Evolutionary conservation across 2,797 vertebrate species (phyloP), one percentile per base, ranked within the genome.

Genomic region (Hydrocynus forskahlii): DNA sequence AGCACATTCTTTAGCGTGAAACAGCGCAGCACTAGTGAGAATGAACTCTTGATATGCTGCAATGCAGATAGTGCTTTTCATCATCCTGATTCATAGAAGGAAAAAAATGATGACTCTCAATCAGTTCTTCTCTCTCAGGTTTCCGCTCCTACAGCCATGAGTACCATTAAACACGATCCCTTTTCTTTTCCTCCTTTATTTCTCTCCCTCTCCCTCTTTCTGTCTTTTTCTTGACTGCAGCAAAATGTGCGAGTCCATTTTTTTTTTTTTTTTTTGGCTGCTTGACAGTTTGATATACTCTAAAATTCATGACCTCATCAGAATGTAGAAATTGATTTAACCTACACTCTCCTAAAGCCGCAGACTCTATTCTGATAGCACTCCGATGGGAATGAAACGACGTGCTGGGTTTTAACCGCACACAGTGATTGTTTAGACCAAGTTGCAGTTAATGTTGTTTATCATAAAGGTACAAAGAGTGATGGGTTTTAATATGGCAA

Each of bases 261-360:
- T 68, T 84, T 54, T 70, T 35, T 88, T 88, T 84, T 80, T 84
- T 68, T 84, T 54, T 70, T 35, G 38, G n/a, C 75, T 16, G 87
- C 86, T 86, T 88, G 88, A 89, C 92, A 85, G 89, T 92, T 90
- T 91, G 87, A 91, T 88, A 90, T 86, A 87, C 55, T 80, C 87
- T 68, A 85, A 90, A 92, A 93, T 93, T 89, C 92, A 93, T 88
- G 86, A 92, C 90, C 90, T 92, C 92, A 91, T 93, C 92, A 91
- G 74, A 91, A 91, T 88, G 89, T 80, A 82, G 87, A 91, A 92
- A 93, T 92, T 91, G 92, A 93, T 93, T 93, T 91, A 90, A 86
- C 89, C 91, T 89, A 89, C 92, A 89, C 90, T 91, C 86, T 85
- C 88, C 88, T 14, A 80, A 87, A 85, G 85, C 85, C 81, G 81